Conservation (phyloP, 1,140 invertebrate species). For the Conopomorpha cramerella region DNA sequence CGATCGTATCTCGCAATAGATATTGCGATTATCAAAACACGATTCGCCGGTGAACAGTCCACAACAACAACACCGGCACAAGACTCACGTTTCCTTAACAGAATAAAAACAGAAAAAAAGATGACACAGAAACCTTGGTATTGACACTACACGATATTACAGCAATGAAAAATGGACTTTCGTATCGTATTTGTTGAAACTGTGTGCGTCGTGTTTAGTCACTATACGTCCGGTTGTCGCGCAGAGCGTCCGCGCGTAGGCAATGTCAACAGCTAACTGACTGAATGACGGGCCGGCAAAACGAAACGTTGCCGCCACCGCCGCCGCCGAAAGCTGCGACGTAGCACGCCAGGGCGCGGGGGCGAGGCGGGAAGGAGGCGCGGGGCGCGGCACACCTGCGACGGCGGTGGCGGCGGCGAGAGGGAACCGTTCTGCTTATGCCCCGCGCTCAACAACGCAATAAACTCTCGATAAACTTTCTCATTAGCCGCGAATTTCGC, state of each 20-base stretch:
- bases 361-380: slow-evolving; percentile 6
- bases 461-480: slow-evolving; percentile 59
- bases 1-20: no score
- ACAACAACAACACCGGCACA: no score
- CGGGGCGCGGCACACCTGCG: slow-evolving; percentile 40
- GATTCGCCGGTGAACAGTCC: no score
- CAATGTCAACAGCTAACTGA: slow-evolving; percentile 46
- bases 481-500: slow-evolving; percentile 56
- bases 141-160: slow-evolving; percentile 49
- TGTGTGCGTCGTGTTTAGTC: slow-evolving; percentile 53
- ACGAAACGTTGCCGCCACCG: no score
- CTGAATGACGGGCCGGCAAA: slow-evolving; percentile 21
- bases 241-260: slow-evolving; percentile 18
- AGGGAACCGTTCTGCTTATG: slow-evolving; percentile 41
- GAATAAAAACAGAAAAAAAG: no score
- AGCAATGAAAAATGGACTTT: no score
- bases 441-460: slow-evolving; percentile 51
- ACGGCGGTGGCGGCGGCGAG: slow-evolving; percentile 24
- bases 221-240: slow-evolving; percentile 30
- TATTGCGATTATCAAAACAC: no score
- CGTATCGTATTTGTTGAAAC: no score
- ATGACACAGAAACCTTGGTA: no score
- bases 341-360: slow-evolving; percentile 13
- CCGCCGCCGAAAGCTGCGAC: slow-evolving; percentile 50
- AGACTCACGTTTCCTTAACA: no score